Base-by-base conservation (phyloP, 1,140 invertebrate species). In the Pogonus chalceus region DNA sequence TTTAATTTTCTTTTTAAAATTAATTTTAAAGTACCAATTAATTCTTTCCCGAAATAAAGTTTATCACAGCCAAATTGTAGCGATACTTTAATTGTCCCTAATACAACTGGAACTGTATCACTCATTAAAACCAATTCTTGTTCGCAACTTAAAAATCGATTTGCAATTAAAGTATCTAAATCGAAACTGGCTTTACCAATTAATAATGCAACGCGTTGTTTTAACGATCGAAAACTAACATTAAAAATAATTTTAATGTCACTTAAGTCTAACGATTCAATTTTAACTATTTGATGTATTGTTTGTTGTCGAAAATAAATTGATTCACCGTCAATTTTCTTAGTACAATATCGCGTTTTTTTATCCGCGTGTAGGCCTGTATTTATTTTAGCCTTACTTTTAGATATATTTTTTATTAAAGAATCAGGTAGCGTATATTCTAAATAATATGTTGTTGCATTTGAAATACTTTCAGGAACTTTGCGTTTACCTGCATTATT, bases 41-140 rank as follows among this genome's bases (percentile, higher is more conserved):
- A 75, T 60, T 76, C 68, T 62, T 65, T 72, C 23, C 73, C 74
- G 62, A 75, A 77, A 57, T 76, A 71, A 31, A 72, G 61, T 56
- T 60, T 64, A 53, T 72, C 71, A 60, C 67, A 72, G 9, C 72
- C 75, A 37, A 78, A 68, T 63, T 76, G 72, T 26, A 69, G 49
- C 12, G 66, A 66, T 7, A 77, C 60, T 61, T 69, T 74, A 12
- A 78, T 49, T 7, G 21, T 59, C 4, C 67, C 67, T 23, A 65
- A 26, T 12, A 59, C 35, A 51, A 68, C 62, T 39, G 64, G 58
- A 16, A 57, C 61, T 20, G 55, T 57, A 23, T 60, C 62, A 31
- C 58, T 59, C 35, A 67, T 57, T 48, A 68, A 47, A 20, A 56
- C 52, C 23, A 67, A 23, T 49, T 59, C 58, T 61, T 63, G 61